These are phyloP conservation scores for Furnarius figulus DNA, from an alignment of 2,113 vertebrate species.

Conservation along the genomic window DNA sequence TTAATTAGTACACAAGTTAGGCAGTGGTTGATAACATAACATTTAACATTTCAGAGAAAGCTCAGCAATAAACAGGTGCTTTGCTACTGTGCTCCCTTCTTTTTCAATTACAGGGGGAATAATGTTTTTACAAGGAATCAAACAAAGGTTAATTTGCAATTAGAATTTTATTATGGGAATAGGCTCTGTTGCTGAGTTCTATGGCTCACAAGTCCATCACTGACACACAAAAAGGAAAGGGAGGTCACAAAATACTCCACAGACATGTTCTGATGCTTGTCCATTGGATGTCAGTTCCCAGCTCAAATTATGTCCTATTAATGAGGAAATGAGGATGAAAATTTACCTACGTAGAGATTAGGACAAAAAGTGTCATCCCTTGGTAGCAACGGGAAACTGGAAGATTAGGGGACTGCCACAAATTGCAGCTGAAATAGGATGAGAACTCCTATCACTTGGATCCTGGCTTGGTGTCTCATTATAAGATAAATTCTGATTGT, in stretches of 20 bases:
- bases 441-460: neutral
- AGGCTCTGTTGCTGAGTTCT: neutral
- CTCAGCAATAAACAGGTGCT: constrained; percentile 17
- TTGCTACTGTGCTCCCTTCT: neutral
- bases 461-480: neutral
- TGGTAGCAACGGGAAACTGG: neutral
- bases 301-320: neutral
- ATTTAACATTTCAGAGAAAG: neutral
- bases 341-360: neutral
- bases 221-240: neutral
- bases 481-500: neutral
- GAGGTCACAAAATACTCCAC: neutral
- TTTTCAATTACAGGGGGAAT: constrained; percentile 18
- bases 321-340: neutral
- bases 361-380: neutral
- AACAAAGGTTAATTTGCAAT: constrained; percentile 58
- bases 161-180: constrained; percentile 39
- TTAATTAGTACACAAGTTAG: constrained; percentile 14
- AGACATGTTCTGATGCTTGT: neutral
- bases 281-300: neutral
- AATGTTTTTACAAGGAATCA: constrained; percentile 30
- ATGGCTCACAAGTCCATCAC: neutral
- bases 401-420: neutral
- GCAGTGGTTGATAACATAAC: neutral
- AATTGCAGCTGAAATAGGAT: neutral